Conservation (phyloP, 2,888 invertebrate species). For the Drosophila diplacantha region DNA sequence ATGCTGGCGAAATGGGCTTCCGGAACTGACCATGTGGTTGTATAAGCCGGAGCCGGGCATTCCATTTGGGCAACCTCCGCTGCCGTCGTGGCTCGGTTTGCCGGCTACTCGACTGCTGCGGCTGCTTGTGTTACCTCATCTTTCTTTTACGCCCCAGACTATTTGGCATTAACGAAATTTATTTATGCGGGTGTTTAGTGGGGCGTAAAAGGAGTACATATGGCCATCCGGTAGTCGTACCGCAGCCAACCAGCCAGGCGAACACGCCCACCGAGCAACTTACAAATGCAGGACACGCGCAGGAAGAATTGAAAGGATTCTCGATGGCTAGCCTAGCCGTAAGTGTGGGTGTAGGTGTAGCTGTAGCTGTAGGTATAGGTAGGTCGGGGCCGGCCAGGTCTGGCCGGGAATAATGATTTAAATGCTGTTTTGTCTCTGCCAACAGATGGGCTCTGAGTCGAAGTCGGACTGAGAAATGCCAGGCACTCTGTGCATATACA, state of each 20-base stretch:
- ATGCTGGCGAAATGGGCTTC: conserved; percentile 21
- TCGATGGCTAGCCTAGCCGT: conserved; percentile 42
- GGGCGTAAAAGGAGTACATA: conserved; percentile 72
- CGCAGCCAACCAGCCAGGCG: conserved; percentile 8
- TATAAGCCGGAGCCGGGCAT: conserved; percentile 44
- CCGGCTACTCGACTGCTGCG: conserved; percentile 25
- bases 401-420: conserved; percentile 67
- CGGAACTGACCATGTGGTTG: conserved; percentile 19
- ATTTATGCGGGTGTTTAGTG: conserved; percentile 74
- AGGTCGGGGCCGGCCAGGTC: conserved; percentile 31
- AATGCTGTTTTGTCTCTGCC: conserved; percentile 59
- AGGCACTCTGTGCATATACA: conserved; percentile 32
- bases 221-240: conserved; percentile 46
- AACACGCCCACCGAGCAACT: conserved; percentile 39
- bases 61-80: conserved; percentile 53
- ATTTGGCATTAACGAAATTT: conserved; percentile 74
- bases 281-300: conserved; percentile 64
- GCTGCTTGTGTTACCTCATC: conserved; percentile 61
- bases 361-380: conserved; percentile 22
- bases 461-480: conserved; percentile 51
- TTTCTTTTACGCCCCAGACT: conserved; percentile 73
- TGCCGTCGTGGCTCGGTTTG: conserved; percentile 29
- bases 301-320: conserved; percentile 68
- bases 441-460: conserved; percentile 24
- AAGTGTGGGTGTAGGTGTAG: conserved; percentile 14